Evolutionary conservation across 2,888 invertebrate species (phyloP), one percentile per base, ranked within the genome.

Genomic region (Spilosoma lubricipeda): DNA sequence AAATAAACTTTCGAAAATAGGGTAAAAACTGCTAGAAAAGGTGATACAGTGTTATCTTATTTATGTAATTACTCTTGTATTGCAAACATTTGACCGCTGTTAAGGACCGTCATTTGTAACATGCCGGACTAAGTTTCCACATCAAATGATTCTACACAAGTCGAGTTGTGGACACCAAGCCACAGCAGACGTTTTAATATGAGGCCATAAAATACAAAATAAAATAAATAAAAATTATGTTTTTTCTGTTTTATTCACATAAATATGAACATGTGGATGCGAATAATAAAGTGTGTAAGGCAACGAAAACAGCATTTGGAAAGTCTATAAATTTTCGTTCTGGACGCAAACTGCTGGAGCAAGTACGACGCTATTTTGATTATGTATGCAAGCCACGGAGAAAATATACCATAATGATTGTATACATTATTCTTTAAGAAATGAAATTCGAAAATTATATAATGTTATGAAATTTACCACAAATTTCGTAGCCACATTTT

Each of bases 101-200:
- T 82, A 81, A 75, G 80, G 76, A 86, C 85, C 83, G 85, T 80
- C 86, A 85, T 88, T 87, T 87, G 86, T 83, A 87, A 87, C 87
- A 84, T 83, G 83, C 83, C 83, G 84, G 85, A 81, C 84, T 86
- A 84, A 86, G 88, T 87, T 87, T 88, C 85, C 85, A 80, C 85
- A 86, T 87, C 86, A 87, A 86, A 87, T 83, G 80, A 77, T 84
- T 67, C 79, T 75, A 84, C 84, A 83, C 78, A 77, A 78, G 76
- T 42, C n/a, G 73, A 79, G 75, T 77, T 83, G 71, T 70, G 80
- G 76, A 71, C 76, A 77, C 68, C 77, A 73, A 66, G 77, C 77
- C 76, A 48, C 85, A 84, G 73, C 75, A 83, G 82, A 75, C 84
- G 76, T 80, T 74, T 74, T 65, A 70, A 76, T 64, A 76, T 65